phyloP scores from a whole-genome alignment of 2,113 vertebrate species.

The Tangachromis dhanisi region DNA sequence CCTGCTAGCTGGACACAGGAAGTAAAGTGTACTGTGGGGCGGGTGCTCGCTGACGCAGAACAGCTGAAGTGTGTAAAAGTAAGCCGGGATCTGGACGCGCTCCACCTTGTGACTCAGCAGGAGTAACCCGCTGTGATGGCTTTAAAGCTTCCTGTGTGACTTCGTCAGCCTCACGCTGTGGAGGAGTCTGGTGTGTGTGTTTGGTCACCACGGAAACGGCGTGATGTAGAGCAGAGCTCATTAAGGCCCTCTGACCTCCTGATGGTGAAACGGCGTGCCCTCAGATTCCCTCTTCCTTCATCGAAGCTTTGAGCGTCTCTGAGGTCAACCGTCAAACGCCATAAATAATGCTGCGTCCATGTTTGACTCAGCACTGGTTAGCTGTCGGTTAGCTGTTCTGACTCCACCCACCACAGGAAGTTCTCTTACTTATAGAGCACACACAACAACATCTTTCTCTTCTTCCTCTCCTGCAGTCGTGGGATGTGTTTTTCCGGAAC shows the following conservation, averaged over 20 bases:
- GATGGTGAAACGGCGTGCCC: not conserved
- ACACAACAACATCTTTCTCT: not conserved
- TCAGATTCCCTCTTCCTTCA: not conserved
- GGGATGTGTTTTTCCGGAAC: constrained; percentile 98
- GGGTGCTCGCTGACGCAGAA: not conserved
- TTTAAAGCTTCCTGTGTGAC: not conserved
- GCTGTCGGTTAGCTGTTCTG: not conserved
- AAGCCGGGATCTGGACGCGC: not conserved
- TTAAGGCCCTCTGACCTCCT: not conserved
- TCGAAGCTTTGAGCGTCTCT: not conserved
- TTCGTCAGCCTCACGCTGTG: accelerated
- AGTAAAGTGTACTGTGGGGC: not conserved
- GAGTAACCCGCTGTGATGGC: not conserved
- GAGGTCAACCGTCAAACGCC: not conserved
- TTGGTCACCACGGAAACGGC: not conserved
- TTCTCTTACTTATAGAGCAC: not conserved
- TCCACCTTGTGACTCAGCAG: not conserved
- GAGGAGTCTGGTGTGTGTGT: not conserved
- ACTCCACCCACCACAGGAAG: not conserved
- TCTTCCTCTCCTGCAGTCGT: constrained; percentile 75
- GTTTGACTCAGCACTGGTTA: not conserved
- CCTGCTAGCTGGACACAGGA: not conserved
- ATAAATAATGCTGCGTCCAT: not conserved
- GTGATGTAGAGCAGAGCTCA: not conserved
- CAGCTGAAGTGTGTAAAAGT: not conserved